Conservation (phyloP, 2,888 invertebrate species). For the Bhutanitis thaidina region DNA sequence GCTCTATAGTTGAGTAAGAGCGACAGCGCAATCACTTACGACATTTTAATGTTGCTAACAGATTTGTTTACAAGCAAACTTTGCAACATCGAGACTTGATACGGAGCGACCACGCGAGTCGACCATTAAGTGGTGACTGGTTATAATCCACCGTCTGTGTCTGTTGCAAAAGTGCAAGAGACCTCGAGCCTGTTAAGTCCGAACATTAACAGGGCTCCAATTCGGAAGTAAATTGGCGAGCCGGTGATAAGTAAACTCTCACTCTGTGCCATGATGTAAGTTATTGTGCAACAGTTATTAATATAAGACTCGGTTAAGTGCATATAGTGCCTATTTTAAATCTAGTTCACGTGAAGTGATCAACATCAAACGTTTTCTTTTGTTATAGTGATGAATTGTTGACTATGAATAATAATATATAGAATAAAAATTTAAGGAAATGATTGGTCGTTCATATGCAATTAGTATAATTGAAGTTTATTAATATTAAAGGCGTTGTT, state of each 20-base stretch:
- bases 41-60: slow-evolving; percentile 27
- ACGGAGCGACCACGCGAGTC: slow-evolving; percentile 61
- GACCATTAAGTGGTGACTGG: slow-evolving; percentile 65
- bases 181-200: slow-evolving; percentile 13
- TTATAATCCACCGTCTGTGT: slow-evolving; percentile 30
- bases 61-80: slow-evolving; percentile 17
- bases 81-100: slow-evolving; percentile 22
- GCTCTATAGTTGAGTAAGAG: slow-evolving; percentile 6
- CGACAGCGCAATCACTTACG: slow-evolving; percentile 24
- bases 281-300: slow-evolving; percentile 42
- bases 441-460: too few relatives aligned
- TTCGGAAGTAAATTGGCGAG: slow-evolving; percentile 62
- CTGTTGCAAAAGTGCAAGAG: slow-evolving; percentile 32
- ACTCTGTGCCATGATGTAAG: slow-evolving; percentile 58
- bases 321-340: background rate
- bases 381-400: background rate
- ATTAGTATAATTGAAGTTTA: too few relatives aligned
- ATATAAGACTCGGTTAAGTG: slow-evolving; percentile 2
- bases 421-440: too few relatives aligned
- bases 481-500: too few relatives aligned
- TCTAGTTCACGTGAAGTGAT: background rate
- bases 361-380: background rate
- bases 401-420: too few relatives aligned
- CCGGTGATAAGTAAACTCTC: slow-evolving; percentile 39
- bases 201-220: slow-evolving; percentile 37